These are phyloP conservation scores for Meles meles DNA, from an alignment of 2,113 vertebrate genomes.

Conservation along the genomic window DNA sequence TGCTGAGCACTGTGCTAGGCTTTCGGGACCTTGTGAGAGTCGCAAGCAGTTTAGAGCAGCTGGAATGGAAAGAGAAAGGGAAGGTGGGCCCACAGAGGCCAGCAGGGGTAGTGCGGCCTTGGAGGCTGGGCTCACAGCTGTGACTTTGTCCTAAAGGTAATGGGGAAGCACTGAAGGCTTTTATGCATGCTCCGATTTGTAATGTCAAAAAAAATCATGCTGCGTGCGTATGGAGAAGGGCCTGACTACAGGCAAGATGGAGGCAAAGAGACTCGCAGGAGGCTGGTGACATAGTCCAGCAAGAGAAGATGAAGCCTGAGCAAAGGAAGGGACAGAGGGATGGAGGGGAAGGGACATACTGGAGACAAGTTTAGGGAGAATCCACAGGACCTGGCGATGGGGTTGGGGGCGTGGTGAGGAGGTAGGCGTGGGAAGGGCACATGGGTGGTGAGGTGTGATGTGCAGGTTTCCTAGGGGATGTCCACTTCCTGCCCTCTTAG, in stretches of 20 bases:
- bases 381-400: background rate
- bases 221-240: background rate
- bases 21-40: background rate
- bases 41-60: background rate
- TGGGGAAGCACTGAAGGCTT: background rate
- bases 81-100: background rate
- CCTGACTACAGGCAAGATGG: background rate
- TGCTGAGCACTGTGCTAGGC: background rate
- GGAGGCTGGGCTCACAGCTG: background rate
- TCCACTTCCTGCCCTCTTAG: background rate
- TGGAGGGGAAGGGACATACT: background rate
- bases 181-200: background rate
- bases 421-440: background rate
- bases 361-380: background rate
- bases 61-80: background rate
- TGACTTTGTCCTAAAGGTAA: background rate
- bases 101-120: background rate
- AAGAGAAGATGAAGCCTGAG: background rate
- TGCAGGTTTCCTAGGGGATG: background rate
- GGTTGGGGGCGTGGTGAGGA: background rate
- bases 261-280: background rate
- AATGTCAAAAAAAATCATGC: background rate
- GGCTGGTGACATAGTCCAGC: background rate
- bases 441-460: background rate
- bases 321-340: background rate